Evolutionary conservation across 2,797 vertebrate species (phyloP).

Genomic region (Diplodus puntazzo): DNA sequence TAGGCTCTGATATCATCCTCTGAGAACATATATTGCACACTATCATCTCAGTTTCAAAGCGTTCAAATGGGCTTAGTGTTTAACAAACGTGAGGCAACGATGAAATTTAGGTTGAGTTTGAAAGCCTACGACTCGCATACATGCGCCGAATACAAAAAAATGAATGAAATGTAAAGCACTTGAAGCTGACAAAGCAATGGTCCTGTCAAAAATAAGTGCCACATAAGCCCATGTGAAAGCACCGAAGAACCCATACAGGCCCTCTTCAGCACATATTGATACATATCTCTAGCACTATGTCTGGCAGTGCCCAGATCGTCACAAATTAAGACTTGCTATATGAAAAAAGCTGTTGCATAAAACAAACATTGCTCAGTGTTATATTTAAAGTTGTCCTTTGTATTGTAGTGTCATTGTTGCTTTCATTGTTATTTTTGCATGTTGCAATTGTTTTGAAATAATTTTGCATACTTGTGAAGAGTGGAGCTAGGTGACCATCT

Average conservation of each 20-base stretch:
- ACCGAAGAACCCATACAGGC: conserved; percentile 55
- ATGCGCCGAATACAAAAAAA: conserved; percentile 25
- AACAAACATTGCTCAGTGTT: conserved; percentile 71
- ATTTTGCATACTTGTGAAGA: conserved; percentile 62
- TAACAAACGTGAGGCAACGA: conserved; percentile 32
- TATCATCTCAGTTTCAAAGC: conserved; percentile 68
- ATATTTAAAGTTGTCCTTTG: conserved; percentile 73
- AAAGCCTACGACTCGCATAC: conserved; percentile 33
- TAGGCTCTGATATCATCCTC: conserved; percentile 25
- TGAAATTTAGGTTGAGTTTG: conserved; percentile 14
- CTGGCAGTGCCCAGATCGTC: conserved; percentile 40
- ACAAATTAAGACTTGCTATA: conserved; percentile 38
- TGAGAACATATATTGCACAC: conserved; percentile 64
- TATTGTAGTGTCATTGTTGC: conserved; percentile 75
- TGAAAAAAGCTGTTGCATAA: conserved; percentile 52
- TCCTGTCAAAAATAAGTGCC: conserved; percentile 45
- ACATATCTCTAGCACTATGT: conserved; percentile 73
- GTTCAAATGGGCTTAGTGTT: conserved; percentile 43
- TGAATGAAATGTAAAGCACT: conserved; percentile 49
- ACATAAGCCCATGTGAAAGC: conserved; percentile 56
- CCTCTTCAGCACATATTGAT: conserved; percentile 65
- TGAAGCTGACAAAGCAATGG: conserved; percentile 56
- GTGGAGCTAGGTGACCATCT: conserved; percentile 58
- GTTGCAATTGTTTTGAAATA: conserved; percentile 59
- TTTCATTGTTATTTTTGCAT: conserved; percentile 80